Evolutionary conservation across 2,113 vertebrate species (phyloP).

Genomic region (Mirounga angustirostris): DNA sequence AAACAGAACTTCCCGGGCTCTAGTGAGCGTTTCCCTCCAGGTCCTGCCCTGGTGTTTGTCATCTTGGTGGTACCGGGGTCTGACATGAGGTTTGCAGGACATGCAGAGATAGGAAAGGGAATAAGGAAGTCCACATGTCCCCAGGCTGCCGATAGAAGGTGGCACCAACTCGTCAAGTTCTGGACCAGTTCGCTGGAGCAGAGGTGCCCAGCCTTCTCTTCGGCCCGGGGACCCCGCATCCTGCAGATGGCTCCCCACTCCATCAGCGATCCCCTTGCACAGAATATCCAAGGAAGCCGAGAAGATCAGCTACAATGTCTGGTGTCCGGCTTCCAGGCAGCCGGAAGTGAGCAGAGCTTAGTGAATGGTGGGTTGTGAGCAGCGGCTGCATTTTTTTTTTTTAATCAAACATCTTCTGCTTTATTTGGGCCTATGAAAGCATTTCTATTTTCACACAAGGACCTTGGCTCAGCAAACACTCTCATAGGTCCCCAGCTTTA

Average conservation of each 20-base stretch:
- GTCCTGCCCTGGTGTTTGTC: not conserved
- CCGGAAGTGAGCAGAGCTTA: not conserved
- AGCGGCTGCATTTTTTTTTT: not conserved
- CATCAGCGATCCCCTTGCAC: not conserved
- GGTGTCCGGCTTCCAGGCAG: rapidly evolving
- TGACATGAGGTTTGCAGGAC: not conserved
- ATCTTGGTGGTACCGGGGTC: not conserved
- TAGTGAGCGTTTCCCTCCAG: not conserved
- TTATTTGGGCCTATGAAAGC: not conserved
- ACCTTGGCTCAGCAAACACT: not conserved
- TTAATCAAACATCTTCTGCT: conserved; percentile 7
- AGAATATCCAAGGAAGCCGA: not conserved
- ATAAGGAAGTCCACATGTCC: not conserved
- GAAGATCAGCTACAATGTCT: rapidly evolving
- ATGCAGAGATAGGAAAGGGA: not conserved
- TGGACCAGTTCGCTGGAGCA: not conserved
- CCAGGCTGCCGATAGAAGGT: not conserved
- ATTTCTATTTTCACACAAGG: not conserved
- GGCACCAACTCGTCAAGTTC: not conserved
- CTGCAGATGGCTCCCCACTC: not conserved
- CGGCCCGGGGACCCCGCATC: not conserved
- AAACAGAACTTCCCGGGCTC: not conserved
- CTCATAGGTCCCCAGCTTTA: not conserved
- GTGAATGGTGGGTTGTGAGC: not conserved
- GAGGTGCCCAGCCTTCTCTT: not conserved